These are phyloP conservation scores for Mellilla xanthometata DNA, from an alignment of 2,888 invertebrate species.

Conservation along the genomic window DNA sequence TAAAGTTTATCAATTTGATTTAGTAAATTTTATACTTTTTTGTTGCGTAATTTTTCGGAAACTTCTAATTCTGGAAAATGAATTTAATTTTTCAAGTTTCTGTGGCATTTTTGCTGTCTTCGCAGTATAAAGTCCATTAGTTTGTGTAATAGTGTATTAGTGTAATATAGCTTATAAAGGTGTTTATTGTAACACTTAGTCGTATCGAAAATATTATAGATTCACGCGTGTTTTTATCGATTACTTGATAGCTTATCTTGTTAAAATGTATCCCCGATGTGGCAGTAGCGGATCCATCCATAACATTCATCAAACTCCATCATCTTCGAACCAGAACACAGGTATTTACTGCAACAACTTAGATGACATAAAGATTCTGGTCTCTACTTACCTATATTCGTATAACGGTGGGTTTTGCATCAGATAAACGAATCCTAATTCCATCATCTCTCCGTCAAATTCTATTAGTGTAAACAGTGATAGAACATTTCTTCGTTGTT, in stretches of 20 bases:
- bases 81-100: constrained; percentile 9
- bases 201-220: background rate
- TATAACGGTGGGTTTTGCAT: too few relatives aligned
- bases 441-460: too few relatives aligned
- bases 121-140: constrained; percentile 20
- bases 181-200: too few relatives aligned
- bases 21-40: too few relatives aligned
- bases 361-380: too few relatives aligned
- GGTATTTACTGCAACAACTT: constrained; percentile 77
- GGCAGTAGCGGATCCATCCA: constrained; percentile 90
- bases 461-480: too few relatives aligned
- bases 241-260: background rate
- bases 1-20: too few relatives aligned
- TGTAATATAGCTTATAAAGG: too few relatives aligned
- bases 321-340: constrained; percentile 91
- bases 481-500: too few relatives aligned
- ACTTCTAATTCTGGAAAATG: constrained; percentile 5
- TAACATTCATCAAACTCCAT: constrained; percentile 88
- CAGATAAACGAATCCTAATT: too few relatives aligned
- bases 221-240: constrained; percentile 18
- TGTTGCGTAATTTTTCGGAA: constrained; percentile 12
- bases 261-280: constrained; percentile 86
- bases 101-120: constrained; percentile 7
- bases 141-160: background rate
- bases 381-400: too few relatives aligned